A percentile compares a stretch with the other conserved stretches of the same genome.
These are phyloP conservation scores for Chloroclystis v-ata DNA, from an alignment of 2,888 invertebrate genomes.

Conservation along the genomic window DNA sequence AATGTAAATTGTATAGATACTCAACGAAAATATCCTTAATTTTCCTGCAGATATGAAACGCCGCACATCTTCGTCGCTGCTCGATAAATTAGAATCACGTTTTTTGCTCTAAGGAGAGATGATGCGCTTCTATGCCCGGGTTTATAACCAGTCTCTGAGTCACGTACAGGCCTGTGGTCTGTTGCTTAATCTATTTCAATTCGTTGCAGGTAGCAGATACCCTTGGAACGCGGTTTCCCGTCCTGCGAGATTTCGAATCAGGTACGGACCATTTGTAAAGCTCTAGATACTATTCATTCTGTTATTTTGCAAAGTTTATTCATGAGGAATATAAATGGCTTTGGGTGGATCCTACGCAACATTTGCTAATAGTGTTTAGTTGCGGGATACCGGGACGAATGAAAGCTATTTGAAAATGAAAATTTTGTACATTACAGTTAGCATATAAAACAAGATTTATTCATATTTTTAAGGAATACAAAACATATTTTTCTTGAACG, in stretches of 20 bases:
- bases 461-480: neutral
- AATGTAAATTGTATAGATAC: no score
- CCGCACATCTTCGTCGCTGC: neutral
- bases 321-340: constrained; percentile 1
- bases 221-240: constrained; percentile 19
- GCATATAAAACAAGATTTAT: neutral
- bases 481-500: no score
- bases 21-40: no score
- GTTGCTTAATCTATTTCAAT: constrained; percentile 41
- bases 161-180: constrained; percentile 47
- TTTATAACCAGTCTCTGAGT: constrained; percentile 27
- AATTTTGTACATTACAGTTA: no score
- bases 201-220: constrained; percentile 28
- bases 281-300: constrained; percentile 5
- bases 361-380: neutral
- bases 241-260: constrained; percentile 16
- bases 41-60: neutral
- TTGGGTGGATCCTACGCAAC: neutral
- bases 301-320: constrained; percentile 10
- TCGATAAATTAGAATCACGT: constrained; percentile 1
- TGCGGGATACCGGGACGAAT: no score
- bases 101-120: neutral
- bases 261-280: constrained; percentile 13
- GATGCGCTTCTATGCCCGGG: neutral
- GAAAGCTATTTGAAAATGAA: neutral